Evolutionary conservation across 1,140 invertebrate genomes (phyloP).

Genomic region (Lycorma delicatula): DNA sequence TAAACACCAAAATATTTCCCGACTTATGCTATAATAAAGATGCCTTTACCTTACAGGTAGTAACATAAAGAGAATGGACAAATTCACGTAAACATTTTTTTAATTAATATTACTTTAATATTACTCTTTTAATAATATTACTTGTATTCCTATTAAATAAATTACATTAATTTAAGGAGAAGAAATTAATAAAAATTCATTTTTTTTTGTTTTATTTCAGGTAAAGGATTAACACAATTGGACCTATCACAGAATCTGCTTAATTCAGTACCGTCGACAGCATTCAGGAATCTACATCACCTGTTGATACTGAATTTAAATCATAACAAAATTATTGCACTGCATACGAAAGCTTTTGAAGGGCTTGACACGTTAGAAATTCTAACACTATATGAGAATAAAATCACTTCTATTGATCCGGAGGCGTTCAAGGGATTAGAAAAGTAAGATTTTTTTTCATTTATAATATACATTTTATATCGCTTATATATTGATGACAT

Average conservation of each 20-base stretch:
- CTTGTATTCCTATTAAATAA: too few relatives aligned
- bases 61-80: too few relatives aligned
- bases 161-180: too few relatives aligned
- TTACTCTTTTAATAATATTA: too few relatives aligned
- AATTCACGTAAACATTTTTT: too few relatives aligned
- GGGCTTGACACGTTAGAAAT: conserved; percentile 78
- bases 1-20: too few relatives aligned
- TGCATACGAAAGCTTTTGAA: conserved; percentile 70
- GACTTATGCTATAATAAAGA: too few relatives aligned
- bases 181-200: background rate
- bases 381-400: conserved; percentile 80
- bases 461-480: too few relatives aligned
- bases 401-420: conserved; percentile 62
- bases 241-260: conserved; percentile 75
- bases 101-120: too few relatives aligned
- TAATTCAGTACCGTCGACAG: conserved; percentile 63
- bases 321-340: conserved; percentile 70
- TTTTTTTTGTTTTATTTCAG: conserved; percentile 39
- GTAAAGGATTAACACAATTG: conserved; percentile 70
- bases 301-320: conserved; percentile 82
- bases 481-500: too few relatives aligned
- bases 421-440: conserved; percentile 77
- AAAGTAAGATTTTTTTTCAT: too few relatives aligned
- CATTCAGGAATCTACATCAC: conserved; percentile 67
- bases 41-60: too few relatives aligned